A percentile compares a stretch with the other conserved stretches of the same genome.
These are phyloP conservation scores for Synergus laeviventris DNA, from an alignment of 2,888 invertebrate species.

Conservation along the genomic window DNA sequence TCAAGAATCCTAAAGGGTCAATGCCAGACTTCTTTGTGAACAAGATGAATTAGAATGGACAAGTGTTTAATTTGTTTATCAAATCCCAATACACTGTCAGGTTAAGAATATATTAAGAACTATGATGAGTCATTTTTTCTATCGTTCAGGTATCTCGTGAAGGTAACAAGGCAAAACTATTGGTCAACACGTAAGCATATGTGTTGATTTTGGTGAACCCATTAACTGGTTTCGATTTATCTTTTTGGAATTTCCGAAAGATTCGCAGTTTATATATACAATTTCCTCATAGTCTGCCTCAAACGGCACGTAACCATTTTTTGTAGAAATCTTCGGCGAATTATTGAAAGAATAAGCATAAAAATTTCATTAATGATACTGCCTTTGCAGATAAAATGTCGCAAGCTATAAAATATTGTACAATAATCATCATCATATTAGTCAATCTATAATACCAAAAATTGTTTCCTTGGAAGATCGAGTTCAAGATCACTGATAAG, in stretches of 20 bases:
- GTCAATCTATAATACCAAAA: background rate
- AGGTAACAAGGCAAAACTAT: background rate
- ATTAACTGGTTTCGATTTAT: background rate
- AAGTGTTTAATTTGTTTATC: background rate
- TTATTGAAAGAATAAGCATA: background rate
- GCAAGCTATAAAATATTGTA: background rate
- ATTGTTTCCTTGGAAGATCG: background rate
- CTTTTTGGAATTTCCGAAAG: background rate
- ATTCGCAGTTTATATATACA: background rate
- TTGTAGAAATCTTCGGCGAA: background rate
- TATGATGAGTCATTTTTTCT: too few species aligned
- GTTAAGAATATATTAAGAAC: too few species aligned
- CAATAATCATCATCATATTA: background rate
- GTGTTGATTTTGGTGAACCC: background rate
- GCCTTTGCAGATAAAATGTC: background rate
- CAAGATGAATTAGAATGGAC: background rate
- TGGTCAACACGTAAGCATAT: background rate
- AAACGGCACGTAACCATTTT: background rate
- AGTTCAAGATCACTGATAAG: background rate
- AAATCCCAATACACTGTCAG: background rate
- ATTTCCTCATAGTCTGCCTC: background rate
- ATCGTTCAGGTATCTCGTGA: too few species aligned
- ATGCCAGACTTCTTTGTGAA: background rate
- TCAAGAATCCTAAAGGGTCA: background rate
- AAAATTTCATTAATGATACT: background rate